These are phyloP conservation scores for Pelecanoides urinatrix DNA, from an alignment of 2,113 vertebrate species.

Conservation along the genomic window DNA sequence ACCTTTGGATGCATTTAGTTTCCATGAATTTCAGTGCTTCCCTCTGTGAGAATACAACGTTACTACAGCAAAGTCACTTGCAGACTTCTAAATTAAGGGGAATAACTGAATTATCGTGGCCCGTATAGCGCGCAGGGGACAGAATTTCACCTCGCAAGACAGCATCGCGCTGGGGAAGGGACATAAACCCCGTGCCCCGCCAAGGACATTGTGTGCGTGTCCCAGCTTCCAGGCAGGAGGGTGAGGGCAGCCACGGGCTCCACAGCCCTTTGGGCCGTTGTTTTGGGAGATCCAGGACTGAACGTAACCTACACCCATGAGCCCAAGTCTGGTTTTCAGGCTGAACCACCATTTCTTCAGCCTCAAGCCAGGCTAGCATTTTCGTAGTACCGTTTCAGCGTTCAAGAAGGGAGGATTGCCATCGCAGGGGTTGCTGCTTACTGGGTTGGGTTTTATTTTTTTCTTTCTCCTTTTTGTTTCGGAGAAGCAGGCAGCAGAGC, in stretches of 20 bases:
- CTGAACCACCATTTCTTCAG: not conserved
- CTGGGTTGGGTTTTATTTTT: not conserved
- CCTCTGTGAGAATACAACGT: not conserved
- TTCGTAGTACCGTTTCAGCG: not conserved
- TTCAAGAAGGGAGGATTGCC: not conserved
- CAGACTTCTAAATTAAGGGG: not conserved
- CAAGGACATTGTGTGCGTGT: not conserved
- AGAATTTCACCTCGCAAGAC: not conserved
- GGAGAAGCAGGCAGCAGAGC: not conserved
- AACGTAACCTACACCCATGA: not conserved
- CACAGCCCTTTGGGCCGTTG: not conserved
- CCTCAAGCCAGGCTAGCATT: not conserved
- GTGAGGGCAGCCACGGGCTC: not conserved
- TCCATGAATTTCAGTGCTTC: not conserved
- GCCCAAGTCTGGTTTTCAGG: not conserved
- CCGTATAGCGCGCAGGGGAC: not conserved
- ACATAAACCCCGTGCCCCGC: too few species aligned
- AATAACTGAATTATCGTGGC: not conserved
- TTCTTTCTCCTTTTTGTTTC: not conserved
- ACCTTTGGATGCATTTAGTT: not conserved
- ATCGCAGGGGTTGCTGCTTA: not conserved
- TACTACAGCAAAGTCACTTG: not conserved
- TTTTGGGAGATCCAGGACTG: not conserved
- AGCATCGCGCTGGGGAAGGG: not conserved
- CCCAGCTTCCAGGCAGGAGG: not conserved